Evolutionary conservation across 2,888 invertebrate species (phyloP).

Genomic region (Hypolimnas misippus): DNA sequence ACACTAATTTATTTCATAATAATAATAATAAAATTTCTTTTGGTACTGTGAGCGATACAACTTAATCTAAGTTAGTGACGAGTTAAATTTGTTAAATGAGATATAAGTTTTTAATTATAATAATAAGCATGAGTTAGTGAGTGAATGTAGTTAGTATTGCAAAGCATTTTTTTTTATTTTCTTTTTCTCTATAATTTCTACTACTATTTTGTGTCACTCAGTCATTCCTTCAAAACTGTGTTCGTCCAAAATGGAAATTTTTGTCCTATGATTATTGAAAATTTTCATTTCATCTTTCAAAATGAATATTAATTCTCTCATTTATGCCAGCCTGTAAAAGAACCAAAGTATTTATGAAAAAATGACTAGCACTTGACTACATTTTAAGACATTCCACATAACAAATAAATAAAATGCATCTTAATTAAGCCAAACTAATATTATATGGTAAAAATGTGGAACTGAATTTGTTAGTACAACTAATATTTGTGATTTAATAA

Average conservation of each 20-base stretch:
- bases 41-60: slow-evolving; percentile 37
- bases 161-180: slow-evolving; percentile 36
- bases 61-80: slow-evolving; percentile 43
- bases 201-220: slow-evolving; percentile 31
- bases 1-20: slow-evolving; percentile 17
- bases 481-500: slow-evolving; percentile 3
- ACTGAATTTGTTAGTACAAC: slow-evolving; percentile 20
- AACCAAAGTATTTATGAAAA: slow-evolving; percentile 52
- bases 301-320: slow-evolving; percentile 54
- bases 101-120: slow-evolving; percentile 11
- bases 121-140: slow-evolving; percentile 34
- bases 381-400: slow-evolving; percentile 10
- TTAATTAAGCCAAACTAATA: slow-evolving; percentile 8
- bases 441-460: slow-evolving; percentile 15
- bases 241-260: slow-evolving; percentile 17
- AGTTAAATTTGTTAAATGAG: slow-evolving; percentile 17
- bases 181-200: slow-evolving; percentile 20
- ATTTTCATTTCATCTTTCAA: slow-evolving; percentile 37
- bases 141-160: slow-evolving; percentile 43
- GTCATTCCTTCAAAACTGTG: slow-evolving; percentile 38
- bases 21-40: slow-evolving; percentile 27
- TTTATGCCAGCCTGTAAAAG: slow-evolving; percentile 76
- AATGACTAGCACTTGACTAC: slow-evolving; percentile 27
- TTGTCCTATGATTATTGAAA: slow-evolving; percentile 26
- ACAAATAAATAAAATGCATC: not conserved